Base-by-base conservation (phyloP, 2,888 invertebrate genomes). In the Phyto melanocephala region DNA sequence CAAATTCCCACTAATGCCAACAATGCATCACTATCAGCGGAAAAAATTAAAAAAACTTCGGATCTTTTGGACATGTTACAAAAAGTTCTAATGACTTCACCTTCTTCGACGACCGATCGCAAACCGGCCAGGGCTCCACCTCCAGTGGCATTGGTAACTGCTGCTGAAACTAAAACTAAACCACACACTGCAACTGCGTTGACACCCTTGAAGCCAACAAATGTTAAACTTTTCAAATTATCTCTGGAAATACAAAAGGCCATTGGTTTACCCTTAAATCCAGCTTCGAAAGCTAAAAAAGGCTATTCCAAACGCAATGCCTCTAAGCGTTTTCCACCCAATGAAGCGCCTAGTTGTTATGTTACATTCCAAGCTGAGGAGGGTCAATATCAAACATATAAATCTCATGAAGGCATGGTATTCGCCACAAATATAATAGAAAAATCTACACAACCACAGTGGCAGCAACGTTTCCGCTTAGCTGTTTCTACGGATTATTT, bases 261-360 rank as follows among this genome's bases (percentile, higher is more conserved):
- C 2, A 89, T 93, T 54, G 93, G 93, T 87, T 89, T 94, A 81
- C 93, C 93, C 0, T 89, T 89, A 24, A 89, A 91, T 83, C 90
- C 87, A 81, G 90, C 85, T 45, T 83, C 70, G 7, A 86, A 88
- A 67, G 84, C 86, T 2, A 84, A 85, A 60, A 89, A 88, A 75
- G 87, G 87, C 15, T 84, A 86, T 65, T 86, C 85, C 28, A 89
- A 88, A 67, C 88, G 88, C 1, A 83, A 78, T 68, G 84, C 85
- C 35, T 92, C 88, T 22, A 87, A 87, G 28, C 88, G 90, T 13
- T 88, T 87, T 81, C 87, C 88, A 15, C 86, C 92, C 67, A 90
- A 91, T 20, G 90, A 92, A 13, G 91, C 93, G 60, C 94, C 94
- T 10, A 93, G 92, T 86, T 92, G 93, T 47, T 94, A 94, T 86